Evolutionary conservation across 2,888 invertebrate genomes (phyloP), one percentile per base, ranked within the genome.

Genomic region (Ischnus inquisitorius): DNA sequence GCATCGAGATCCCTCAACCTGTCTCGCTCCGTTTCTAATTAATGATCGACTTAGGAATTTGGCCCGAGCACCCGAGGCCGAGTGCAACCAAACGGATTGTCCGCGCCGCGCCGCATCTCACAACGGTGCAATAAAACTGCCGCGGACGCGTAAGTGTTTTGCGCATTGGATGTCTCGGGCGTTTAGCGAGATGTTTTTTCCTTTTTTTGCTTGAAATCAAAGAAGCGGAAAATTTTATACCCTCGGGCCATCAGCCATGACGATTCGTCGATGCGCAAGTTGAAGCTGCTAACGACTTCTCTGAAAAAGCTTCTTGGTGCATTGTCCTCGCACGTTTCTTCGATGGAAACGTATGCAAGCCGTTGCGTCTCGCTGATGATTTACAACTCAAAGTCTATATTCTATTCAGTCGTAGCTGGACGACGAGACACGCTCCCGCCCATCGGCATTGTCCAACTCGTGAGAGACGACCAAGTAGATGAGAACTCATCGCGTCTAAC

Each of bases 1-100:
- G 90, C 88, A 89, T 89, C 88, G 82, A 87, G 76, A 71, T 67
- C 28, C 22, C 72, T 74, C 60, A n/a, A 16, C 46, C 72, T 16
- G 51, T 48, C 48, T 64, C 48, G 19, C 75, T 62, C 77, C 65
- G 34, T 57, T 80, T 86, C 80, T 90, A 91, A 92, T 92, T 91
- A 90, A 92, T 90, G 88, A 88, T 82, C 87, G 87, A 89, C 87
- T 84, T 85, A 71, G 75, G 76, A 77, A 87, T 85, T 84, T 82
- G 74, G 64, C 69, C 82, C 64, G 79, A 60, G 62, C 67, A 28
- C 19, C 57, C 57, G 71, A 54, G 62, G 65, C 65, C 41, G 41
- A 22, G n/a, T 34, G 46, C 64, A 34, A 74, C 28, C 14, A 3
- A 64, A 51, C 75, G 39, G 64, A 14, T 64, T 72, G 46, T 62